Evolutionary conservation across 2,113 vertebrate genomes (phyloP).

Genomic region (Gymnorhina tibicen): DNA sequence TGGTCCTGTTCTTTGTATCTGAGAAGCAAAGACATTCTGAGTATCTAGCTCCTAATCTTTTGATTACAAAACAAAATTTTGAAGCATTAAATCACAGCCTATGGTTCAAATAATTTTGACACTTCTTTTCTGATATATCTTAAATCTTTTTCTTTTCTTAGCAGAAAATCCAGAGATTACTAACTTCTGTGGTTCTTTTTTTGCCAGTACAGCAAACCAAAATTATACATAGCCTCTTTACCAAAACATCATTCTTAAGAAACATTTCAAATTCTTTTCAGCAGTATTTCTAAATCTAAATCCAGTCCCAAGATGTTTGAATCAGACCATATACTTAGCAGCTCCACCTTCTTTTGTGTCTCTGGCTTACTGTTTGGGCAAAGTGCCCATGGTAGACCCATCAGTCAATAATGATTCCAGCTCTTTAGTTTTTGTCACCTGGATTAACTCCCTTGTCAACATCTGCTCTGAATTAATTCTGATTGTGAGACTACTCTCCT

Average conservation of each 20-base stretch:
- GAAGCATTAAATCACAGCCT: neutral
- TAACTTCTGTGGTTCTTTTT: neutral
- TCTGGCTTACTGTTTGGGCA: neutral
- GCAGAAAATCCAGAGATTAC: neutral
- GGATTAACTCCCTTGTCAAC: neutral
- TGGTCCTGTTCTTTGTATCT: neutral
- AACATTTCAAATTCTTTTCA: neutral
- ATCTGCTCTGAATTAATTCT: neutral
- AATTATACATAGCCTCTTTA: neutral
- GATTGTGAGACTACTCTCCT: neutral
- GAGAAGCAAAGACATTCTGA: neutral
- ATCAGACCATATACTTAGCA: neutral
- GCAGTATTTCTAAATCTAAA: neutral
- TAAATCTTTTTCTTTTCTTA: neutral
- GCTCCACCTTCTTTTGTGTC: neutral
- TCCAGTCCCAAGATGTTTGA: neutral
- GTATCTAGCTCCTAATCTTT: neutral
- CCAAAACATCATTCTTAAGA: neutral
- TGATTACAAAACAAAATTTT: neutral
- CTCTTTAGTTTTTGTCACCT: neutral
- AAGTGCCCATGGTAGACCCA: neutral
- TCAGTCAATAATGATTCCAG: neutral
- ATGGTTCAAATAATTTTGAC: neutral
- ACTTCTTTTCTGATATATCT: neutral
- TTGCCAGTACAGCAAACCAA: rapidly evolving